Evolutionary conservation across 92 coral and sea anemone species (phyloP).

Genomic region (Palythoa caribaeorum): DNA sequence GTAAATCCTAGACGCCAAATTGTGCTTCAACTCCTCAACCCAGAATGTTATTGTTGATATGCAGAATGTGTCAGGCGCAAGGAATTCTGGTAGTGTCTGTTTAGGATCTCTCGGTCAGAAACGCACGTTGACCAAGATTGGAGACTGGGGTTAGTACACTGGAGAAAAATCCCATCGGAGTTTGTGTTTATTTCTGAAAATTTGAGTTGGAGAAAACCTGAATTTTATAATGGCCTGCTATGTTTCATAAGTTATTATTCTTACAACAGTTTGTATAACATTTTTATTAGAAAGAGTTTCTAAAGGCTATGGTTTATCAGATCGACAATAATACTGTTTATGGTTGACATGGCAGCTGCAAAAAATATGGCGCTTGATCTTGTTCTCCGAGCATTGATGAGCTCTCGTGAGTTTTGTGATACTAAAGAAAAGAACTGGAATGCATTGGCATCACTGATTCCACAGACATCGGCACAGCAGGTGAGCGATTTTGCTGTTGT

Average conservation of each 20-base stretch:
- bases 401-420: slow-evolving; percentile 82
- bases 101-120: slow-evolving; percentile 32
- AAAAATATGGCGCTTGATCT: slow-evolving; percentile 86
- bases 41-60: slow-evolving; percentile 32
- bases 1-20: background rate
- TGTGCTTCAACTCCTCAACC: background rate
- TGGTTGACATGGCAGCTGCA: slow-evolving; percentile 48
- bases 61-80: background rate
- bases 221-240: background rate
- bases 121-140: background rate
- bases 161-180: background rate
- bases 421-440: slow-evolving; percentile 90
- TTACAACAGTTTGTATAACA: too few species aligned
- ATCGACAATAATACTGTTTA: background rate
- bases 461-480: slow-evolving; percentile 93
- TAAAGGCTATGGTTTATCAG: background rate
- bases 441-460: slow-evolving; percentile 83
- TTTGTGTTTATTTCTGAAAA: too few species aligned
- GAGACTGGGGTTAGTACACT: background rate
- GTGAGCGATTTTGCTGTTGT: slow-evolving; percentile 43
- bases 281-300: background rate
- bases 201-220: too few species aligned
- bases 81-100: slow-evolving; percentile 18
- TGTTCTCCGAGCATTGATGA: slow-evolving; percentile 84
- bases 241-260: background rate